phyloP scores from a whole-genome alignment of 2,797 vertebrate genomes.

The Paramormyrops hopkinsi region DNA sequence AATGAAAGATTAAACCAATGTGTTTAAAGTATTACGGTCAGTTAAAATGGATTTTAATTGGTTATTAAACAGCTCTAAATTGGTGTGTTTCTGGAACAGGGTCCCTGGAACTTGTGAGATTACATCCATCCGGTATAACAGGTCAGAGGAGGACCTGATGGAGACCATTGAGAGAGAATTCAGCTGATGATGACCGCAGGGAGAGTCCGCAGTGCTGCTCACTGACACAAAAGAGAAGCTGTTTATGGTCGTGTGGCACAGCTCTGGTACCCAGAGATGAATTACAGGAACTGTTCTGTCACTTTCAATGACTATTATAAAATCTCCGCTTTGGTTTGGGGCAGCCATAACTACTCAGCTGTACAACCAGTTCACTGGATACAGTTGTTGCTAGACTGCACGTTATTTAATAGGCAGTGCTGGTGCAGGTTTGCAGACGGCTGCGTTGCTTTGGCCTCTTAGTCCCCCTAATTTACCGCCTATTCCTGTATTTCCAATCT shows the following conservation, averaged over 20 bases:
- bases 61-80: slow-evolving; percentile 12
- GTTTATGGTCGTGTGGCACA: background rate
- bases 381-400: background rate
- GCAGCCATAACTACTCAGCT: background rate
- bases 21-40: background rate
- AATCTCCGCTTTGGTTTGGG: background rate
- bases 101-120: slow-evolving; percentile 36
- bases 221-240: background rate
- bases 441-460: background rate
- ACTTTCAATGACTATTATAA: background rate
- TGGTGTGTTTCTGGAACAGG: slow-evolving; percentile 37
- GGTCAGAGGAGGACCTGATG: slow-evolving; percentile 70
- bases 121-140: slow-evolving; percentile 53
- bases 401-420: background rate
- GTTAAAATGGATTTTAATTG: background rate
- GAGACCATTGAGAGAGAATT: slow-evolving; percentile 67
- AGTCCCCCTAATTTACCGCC: background rate
- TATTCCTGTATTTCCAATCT: background rate
- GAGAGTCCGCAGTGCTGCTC: background rate
- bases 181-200: slow-evolving; percentile 37
- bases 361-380: background rate
- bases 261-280: background rate
- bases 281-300: background rate
- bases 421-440: background rate
- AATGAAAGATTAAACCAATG: background rate